phyloP scores from a whole-genome alignment of 2,113 vertebrate genomes.

The Ciconia boyciana region DNA sequence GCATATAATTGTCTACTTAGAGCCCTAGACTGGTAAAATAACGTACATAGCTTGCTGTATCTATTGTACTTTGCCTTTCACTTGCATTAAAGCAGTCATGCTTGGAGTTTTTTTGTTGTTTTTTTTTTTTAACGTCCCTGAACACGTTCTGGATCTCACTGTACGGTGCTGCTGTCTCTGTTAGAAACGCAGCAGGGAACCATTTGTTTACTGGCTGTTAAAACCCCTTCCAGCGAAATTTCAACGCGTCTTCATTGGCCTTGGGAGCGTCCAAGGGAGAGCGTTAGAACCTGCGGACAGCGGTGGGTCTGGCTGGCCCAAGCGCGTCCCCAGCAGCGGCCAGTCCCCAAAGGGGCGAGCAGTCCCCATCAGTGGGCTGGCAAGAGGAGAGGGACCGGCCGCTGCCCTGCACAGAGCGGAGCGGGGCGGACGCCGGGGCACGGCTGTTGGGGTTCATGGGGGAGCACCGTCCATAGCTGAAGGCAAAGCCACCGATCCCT shows the following conservation, averaged over 20 bases:
- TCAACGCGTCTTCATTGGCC: neutral
- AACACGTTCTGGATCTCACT: neutral
- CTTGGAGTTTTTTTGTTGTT: neutral
- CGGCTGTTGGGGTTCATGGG: fast-evolving
- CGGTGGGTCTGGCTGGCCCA: neutral
- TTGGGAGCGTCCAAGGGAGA: fast-evolving
- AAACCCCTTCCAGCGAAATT: neutral
- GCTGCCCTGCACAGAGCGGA: neutral
- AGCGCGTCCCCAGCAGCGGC: fast-evolving
- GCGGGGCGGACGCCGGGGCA: fast-evolving
- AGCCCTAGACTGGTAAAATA: neutral
- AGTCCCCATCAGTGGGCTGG: neutral
- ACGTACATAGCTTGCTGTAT: neutral
- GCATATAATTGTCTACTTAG: neutral
- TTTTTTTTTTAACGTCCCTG: neutral
- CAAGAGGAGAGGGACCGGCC: fast-evolving
- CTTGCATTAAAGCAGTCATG: neutral
- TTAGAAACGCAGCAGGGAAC: neutral
- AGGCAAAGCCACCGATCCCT: fast-evolving
- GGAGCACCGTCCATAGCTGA: fast-evolving
- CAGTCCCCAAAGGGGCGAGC: fast-evolving
- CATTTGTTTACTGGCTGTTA: neutral
- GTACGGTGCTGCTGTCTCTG: neutral
- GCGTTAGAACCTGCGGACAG: fast-evolving
- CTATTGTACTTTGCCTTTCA: neutral